A percentile compares a stretch with the other conserved stretches of the same genome.
These are phyloP conservation scores for Protonemura montana DNA, from an alignment of 2,888 invertebrate species.

Conservation along the genomic window DNA sequence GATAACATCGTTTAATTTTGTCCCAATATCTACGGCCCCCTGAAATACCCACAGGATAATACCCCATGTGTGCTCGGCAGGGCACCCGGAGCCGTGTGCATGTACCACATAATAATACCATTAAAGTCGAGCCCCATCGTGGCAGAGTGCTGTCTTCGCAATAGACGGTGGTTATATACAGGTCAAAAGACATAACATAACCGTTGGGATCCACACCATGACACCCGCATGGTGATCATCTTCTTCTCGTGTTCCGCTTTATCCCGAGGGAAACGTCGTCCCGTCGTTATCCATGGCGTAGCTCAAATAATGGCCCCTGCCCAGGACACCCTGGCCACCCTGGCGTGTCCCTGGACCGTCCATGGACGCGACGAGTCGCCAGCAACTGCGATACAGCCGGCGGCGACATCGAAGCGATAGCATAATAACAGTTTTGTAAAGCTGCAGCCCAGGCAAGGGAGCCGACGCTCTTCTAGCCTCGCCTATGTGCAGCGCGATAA, in stretches of 20 bases:
- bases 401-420: neutral
- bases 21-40: neutral
- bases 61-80: neutral
- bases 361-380: too few relatives aligned
- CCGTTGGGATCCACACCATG: neutral
- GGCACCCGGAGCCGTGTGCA: neutral
- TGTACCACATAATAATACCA: constrained; percentile 1
- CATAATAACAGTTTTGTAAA: neutral
- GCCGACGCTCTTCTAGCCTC: neutral
- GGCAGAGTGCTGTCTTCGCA: neutral
- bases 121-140: neutral
- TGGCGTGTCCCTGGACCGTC: too few relatives aligned
- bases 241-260: neutral
- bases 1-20: neutral
- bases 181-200: constrained; percentile 27
- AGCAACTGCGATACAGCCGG: too few relatives aligned
- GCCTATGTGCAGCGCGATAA: neutral
- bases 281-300: neutral
- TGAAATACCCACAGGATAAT: neutral
- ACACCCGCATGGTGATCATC: constrained; percentile 8
- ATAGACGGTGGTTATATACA: neutral
- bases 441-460: neutral
- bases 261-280: too few relatives aligned
- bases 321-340: neutral
- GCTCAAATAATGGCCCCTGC: neutral